A percentile compares a stretch with the other conserved stretches of the same genome.
Evolutionary conservation across 2,797 vertebrate species (phyloP).

Genomic region (Hoplostethus atlanticus): DNA sequence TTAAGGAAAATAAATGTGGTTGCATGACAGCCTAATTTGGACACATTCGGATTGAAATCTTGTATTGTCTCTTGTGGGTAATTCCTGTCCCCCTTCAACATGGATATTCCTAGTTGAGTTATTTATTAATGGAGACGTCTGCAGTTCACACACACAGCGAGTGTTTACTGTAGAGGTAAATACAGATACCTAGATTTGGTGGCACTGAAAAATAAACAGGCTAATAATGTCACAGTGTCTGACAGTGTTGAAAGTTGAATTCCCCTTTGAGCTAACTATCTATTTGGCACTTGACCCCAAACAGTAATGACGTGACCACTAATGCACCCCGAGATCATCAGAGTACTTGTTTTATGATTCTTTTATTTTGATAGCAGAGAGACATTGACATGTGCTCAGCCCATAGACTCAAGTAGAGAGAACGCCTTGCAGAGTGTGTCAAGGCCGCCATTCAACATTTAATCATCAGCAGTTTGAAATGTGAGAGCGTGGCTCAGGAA

Average conservation of each 20-base stretch:
- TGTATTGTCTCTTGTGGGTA: neutral
- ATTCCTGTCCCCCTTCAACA: neutral
- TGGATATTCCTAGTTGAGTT: neutral
- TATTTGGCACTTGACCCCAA: constrained; percentile 27
- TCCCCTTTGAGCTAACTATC: neutral
- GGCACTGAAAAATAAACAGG: neutral
- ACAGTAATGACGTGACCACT: constrained; percentile 5
- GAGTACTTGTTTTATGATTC: constrained; percentile 25
- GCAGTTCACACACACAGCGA: neutral
- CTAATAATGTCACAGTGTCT: neutral
- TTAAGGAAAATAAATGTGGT: neutral
- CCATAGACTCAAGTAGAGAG: constrained; percentile 20
- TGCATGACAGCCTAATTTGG: neutral
- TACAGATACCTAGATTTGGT: neutral
- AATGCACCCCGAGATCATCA: constrained; percentile 23
- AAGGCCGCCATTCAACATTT: constrained; percentile 73
- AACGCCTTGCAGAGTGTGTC: constrained; percentile 47
- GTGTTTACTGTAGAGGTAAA: neutral
- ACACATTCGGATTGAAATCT: neutral
- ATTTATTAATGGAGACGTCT: neutral
- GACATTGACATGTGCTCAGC: constrained; percentile 8
- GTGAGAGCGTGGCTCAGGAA: constrained; percentile 72
- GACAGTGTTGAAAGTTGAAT: constrained; percentile 3
- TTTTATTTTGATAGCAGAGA: constrained; percentile 13
- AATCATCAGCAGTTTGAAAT: constrained; percentile 76